Evolutionary conservation across 1,140 invertebrate species (phyloP), one percentile per base, ranked within the genome.

Genomic region (Dufourea novaeangliae): DNA sequence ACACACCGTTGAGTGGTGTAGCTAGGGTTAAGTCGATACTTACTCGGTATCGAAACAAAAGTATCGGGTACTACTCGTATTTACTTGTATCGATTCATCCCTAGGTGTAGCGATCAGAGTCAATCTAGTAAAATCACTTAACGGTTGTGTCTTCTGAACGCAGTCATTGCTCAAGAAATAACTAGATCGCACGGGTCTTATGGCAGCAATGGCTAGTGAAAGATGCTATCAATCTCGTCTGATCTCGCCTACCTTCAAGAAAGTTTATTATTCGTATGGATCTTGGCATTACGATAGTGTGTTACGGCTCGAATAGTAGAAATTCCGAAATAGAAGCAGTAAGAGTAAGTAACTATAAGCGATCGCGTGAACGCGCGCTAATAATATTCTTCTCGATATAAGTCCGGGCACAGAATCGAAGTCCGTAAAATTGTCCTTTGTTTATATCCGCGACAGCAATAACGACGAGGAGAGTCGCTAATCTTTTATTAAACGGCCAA

Each of bases 231-330:
- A 63, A 2, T 25, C 6, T 34, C 34, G 27, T 22, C 12, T 20
- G 56, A 2, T 25, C 6, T 34, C 34, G 27, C 22, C 12, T 20
- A 71, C 52, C 44, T 77, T 77, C 44, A 77, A 22, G 44, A 41
- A 77, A 62, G 67, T 77, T 77, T 77, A 70, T 77, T 50, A 71
- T 77, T 71, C 67, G 56, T 71, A 71, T 62, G 44, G 75, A 71
- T 71, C 34, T 34, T 54, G 68, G 56, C 68, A 56, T 71, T 70
- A 34, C 75, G 75, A 71, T 54, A 76, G 52, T 69, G 72, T 54
- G 39, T 71, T 77, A 71, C 46, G 44, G 44, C 17, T 71, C 14
- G 32, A 77, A 25, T 77, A 71, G 67, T 71, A 27, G 52, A 71
- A 50, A 52, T 63, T 63, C 32, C 32, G 67, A 71, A 56, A 61